Conservation (phyloP, 1,140 invertebrate species). For the Bicyclus anynana region DNA sequence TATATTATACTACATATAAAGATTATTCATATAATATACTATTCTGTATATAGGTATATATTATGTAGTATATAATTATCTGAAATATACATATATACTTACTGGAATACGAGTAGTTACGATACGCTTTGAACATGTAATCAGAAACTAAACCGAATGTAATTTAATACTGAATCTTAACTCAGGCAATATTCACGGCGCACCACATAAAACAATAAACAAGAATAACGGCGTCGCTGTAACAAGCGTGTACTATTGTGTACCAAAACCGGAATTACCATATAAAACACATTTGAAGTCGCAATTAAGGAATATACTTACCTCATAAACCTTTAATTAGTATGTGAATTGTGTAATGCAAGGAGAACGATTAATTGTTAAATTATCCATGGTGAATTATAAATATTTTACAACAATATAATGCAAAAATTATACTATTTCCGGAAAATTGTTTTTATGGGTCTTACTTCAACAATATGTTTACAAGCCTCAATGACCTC, state of each 20-base stretch:
- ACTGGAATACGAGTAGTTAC: background rate
- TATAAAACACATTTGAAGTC: slow-evolving; percentile 21
- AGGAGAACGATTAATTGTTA: background rate
- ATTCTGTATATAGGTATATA: too few relatives aligned
- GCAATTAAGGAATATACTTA: slow-evolving; percentile 20
- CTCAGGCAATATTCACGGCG: background rate
- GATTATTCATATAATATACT: too few relatives aligned
- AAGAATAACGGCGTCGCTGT: background rate
- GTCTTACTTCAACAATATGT: too few relatives aligned
- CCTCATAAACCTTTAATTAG: slow-evolving; percentile 21
- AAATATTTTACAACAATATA: too few relatives aligned
- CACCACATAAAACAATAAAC: slow-evolving; percentile 13
- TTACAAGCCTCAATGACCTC: too few relatives aligned
- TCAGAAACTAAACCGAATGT: background rate
- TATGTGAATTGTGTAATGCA: slow-evolving; percentile 2
- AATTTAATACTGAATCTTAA: background rate
- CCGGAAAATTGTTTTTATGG: too few relatives aligned
- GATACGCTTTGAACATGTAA: background rate
- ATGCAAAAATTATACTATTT: too few relatives aligned
- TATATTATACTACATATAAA: too few relatives aligned
- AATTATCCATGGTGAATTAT: background rate
- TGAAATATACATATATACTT: too few relatives aligned
- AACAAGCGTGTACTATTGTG: slow-evolving; percentile 15
- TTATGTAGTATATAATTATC: too few relatives aligned
- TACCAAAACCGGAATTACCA: slow-evolving; percentile 12